A percentile compares a stretch with the other conserved stretches of the same genome.
Conservation (phyloP, 2,113 vertebrate species). For the Cynopterus brachyotis region DNA sequence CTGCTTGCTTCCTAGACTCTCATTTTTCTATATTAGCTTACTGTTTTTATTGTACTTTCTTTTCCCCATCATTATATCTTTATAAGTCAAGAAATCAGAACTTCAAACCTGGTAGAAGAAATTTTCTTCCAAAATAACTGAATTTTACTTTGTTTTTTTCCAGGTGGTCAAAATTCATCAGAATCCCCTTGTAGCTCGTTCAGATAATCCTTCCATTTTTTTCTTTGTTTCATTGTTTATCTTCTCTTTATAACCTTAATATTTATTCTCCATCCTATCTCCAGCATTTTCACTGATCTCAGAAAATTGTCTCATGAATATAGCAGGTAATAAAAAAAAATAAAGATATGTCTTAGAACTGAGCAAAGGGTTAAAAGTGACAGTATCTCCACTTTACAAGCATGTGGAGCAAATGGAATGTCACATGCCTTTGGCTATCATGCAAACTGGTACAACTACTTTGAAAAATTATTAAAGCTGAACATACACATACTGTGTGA, state of each 20-base stretch:
- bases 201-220: neutral
- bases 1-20: neutral
- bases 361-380: neutral
- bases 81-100: neutral
- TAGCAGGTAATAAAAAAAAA: neutral
- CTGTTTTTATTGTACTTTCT: neutral
- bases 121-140: neutral
- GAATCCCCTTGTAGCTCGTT: neutral
- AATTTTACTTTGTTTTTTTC: conserved; percentile 17
- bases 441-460: neutral
- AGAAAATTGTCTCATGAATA: neutral
- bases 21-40: neutral
- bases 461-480: neutral
- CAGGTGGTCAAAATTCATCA: neutral
- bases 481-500: neutral
- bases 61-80: neutral
- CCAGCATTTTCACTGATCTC: neutral
- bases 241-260: neutral
- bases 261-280: neutral
- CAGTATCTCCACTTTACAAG: neutral
- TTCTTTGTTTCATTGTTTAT: neutral
- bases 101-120: neutral
- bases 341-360: neutral
- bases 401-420: neutral
- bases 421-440: neutral